Conservation (phyloP, 2,113 vertebrate species). For the Elephantulus edwardii region DNA sequence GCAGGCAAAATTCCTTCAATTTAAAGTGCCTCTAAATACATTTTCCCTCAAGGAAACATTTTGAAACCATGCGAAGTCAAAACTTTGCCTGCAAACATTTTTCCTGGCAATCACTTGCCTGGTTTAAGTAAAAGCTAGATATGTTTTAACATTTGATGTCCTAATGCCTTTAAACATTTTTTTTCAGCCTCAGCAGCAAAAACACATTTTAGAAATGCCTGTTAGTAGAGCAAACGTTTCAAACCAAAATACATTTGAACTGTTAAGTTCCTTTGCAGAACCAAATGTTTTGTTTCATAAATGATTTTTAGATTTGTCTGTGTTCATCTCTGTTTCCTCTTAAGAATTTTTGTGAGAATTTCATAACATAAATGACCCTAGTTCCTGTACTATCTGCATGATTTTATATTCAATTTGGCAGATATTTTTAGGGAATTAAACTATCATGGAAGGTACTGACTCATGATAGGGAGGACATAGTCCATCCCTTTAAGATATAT, state of each 20-base stretch:
- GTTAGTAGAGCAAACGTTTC: constrained; percentile 53
- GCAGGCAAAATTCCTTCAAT: constrained; percentile 53
- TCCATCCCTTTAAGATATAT: neutral
- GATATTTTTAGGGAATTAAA: constrained; percentile 1
- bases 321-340: constrained; percentile 56
- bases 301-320: constrained; percentile 67
- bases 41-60: constrained; percentile 59
- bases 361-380: constrained; percentile 44
- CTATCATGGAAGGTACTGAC: neutral
- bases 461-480: neutral
- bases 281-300: constrained; percentile 74
- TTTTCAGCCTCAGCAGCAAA: constrained; percentile 56
- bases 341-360: constrained; percentile 56
- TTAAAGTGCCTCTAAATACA: constrained; percentile 58
- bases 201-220: constrained; percentile 67
- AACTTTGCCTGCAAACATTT: constrained; percentile 58
- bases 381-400: constrained; percentile 26
- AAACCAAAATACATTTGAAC: constrained; percentile 69
- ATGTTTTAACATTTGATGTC: constrained; percentile 70
- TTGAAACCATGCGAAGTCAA: constrained; percentile 51
- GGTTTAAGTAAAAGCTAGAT: constrained; percentile 52
- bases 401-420: constrained; percentile 7
- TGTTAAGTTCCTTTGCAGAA: constrained; percentile 63
- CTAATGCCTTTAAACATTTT: constrained; percentile 70
- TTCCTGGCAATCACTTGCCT: constrained; percentile 54